Evolutionary conservation across 2,888 invertebrate genomes (phyloP).

Genomic region (Mylabris sibirica): DNA sequence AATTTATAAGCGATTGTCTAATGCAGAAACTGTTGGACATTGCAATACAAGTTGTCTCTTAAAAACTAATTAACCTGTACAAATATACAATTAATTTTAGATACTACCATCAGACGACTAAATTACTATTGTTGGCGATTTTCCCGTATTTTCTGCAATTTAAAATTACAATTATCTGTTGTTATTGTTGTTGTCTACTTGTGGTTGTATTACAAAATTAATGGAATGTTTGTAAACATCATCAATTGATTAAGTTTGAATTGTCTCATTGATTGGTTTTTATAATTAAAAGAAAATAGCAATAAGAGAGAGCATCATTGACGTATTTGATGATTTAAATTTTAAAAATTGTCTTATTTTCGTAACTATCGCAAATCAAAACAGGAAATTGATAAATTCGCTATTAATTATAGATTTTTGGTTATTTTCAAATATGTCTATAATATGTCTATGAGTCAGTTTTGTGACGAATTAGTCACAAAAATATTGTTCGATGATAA

Average conservation of each 20-base stretch:
- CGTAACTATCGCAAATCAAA: neutral
- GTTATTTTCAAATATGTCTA: neutral
- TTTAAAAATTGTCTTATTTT: neutral
- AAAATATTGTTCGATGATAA: neutral
- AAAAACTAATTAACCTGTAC: neutral
- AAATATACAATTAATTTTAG: neutral
- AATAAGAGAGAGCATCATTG: neutral
- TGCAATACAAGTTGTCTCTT: neutral
- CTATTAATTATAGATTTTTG: neutral
- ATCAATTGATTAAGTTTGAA: slow-evolving; percentile 15
- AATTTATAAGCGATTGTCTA: neutral
- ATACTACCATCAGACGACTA: neutral
- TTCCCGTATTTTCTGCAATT: neutral
- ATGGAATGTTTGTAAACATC: slow-evolving; percentile 19
- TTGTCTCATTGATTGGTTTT: slow-evolving; percentile 7
- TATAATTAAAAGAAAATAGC: neutral
- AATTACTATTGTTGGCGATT: neutral
- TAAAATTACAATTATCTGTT: neutral
- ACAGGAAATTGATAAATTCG: neutral
- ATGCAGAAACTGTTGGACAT: neutral
- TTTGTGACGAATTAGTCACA: neutral
- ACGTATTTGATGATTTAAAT: neutral
- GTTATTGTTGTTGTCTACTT: neutral
- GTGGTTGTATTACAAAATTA: neutral
- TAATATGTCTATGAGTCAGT: neutral